A percentile compares a stretch with the other conserved stretches of the same genome.
Conservation (phyloP, 1,140 invertebrate genomes). For the Mamestra configurata region DNA sequence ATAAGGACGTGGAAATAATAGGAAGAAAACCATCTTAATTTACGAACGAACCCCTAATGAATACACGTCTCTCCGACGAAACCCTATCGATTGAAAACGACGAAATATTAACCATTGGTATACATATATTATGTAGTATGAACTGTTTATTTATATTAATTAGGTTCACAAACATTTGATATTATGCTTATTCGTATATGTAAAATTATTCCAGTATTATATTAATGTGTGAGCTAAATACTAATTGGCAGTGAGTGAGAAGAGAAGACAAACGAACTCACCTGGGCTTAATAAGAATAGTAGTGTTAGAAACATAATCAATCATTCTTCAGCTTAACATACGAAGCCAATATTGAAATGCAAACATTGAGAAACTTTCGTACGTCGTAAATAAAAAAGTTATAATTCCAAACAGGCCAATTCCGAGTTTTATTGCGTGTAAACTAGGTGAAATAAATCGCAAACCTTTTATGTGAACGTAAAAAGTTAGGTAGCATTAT, state of each 20-base stretch:
- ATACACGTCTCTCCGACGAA: neutral
- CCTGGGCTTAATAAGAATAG: neutral
- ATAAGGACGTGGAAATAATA: neutral
- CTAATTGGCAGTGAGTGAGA: neutral
- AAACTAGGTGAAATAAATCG: slow-evolving; percentile 21
- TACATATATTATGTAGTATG: slow-evolving; percentile 24
- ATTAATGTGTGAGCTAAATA: neutral
- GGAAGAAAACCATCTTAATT: neutral
- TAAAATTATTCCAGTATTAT: slow-evolving; percentile 43
- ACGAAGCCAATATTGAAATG: slow-evolving; percentile 26
- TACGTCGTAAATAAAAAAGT: slow-evolving; percentile 43
- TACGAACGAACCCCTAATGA: neutral
- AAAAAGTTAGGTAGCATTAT: neutral
- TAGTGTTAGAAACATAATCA: slow-evolving; percentile 15
- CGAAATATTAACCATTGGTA: slow-evolving; percentile 37
- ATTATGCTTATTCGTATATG: slow-evolving; percentile 32
- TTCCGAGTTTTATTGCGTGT: slow-evolving; percentile 30
- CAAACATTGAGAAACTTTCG: slow-evolving; percentile 16
- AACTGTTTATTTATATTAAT: slow-evolving; percentile 32
- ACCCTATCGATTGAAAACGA: slow-evolving; percentile 27
- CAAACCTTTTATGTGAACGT: slow-evolving; percentile 4
- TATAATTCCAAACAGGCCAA: slow-evolving; percentile 31
- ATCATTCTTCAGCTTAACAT: neutral
- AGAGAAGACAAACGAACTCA: neutral
- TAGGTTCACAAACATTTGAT: slow-evolving; percentile 27